phyloP scores from a whole-genome alignment of 2,113 vertebrate species.

The Lichenostomus cassidix region DNA sequence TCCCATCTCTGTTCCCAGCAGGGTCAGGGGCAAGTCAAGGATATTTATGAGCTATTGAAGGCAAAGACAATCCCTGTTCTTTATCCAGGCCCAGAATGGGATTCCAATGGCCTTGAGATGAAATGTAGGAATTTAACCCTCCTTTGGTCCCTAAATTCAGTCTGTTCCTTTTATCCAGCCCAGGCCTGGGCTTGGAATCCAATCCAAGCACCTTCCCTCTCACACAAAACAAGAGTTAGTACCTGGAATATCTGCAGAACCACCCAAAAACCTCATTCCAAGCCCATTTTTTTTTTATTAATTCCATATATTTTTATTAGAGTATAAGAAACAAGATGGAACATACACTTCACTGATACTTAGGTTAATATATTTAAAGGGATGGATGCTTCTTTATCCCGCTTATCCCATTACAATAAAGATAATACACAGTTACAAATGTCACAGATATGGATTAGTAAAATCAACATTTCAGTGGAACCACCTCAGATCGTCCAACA shows the following conservation, averaged over 20 bases:
- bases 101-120: not conserved
- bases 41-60: slow-evolving; percentile 33
- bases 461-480: not conserved
- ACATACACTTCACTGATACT: not conserved
- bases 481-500: not conserved
- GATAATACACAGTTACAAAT: slow-evolving; percentile 33
- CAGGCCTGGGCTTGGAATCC: not conserved
- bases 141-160: not conserved
- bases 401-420: slow-evolving; percentile 1
- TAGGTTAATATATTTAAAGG: slow-evolving; percentile 17
- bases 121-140: not conserved
- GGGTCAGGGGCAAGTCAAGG: not conserved
- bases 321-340: slow-evolving; percentile 31
- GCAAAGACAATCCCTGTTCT: slow-evolving; percentile 2
- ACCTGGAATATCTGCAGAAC: not conserved
- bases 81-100: not conserved
- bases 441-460: slow-evolving; percentile 25
- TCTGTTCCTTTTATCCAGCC: not conserved
- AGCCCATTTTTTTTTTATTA: slow-evolving; percentile 18
- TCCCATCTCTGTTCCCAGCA: not conserved
- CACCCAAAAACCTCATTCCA: not conserved
- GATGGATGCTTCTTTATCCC: not conserved
- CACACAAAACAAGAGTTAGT: not conserved
- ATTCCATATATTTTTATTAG: slow-evolving; percentile 30
- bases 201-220: not conserved